Evolutionary conservation across 2,888 invertebrate species (phyloP), one percentile per base, ranked within the genome.

Genomic region (Synanthedon vespiformis): DNA sequence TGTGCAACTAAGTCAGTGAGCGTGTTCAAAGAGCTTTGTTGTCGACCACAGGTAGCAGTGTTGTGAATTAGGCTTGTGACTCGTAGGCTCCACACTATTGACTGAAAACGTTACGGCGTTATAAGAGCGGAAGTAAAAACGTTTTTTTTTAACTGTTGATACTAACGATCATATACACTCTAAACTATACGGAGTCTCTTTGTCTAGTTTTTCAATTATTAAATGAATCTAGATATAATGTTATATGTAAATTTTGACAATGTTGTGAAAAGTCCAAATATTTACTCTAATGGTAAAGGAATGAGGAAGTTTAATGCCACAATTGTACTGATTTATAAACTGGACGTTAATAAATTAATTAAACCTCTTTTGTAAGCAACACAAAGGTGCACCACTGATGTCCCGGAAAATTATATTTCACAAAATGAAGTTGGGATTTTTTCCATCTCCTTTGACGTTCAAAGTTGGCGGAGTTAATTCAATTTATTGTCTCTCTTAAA

Each of bases 401-500:
- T 74, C 73, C 74, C 74, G 75, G 75, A 68, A 83, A 82, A 85
- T 80, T 77, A 74, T 78, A 74, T 76, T 75, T 67, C 70, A 68
- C 70, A 74, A 80, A 84, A 82, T 78, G 66, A 78, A 77, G 73
- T 75, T 74, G 70, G 68, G 61, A 56, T 70, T 81, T 34, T 34
- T 80, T 77, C 70, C 67, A 60, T 72, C 67, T 72, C 72, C 76
- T 84, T 83, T 84, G 83, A 82, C 70, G 78, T 76, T 76, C 77
- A 80, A 78, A 80, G 80, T 80, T 72, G 66, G 59, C 74, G 61
- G 70, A 78, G 78, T 72, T 86, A 85, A 87, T 85, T 84, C 75
- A 77, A 85, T 87, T 84, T 81, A 77, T 78, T 80, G 80, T 83
- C 72, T 85, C 84, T 78, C 75, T 85, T 82, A 84, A 82, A 85